Conservation (phyloP, 2,113 vertebrate genomes). For the Etia nguti region DNA sequence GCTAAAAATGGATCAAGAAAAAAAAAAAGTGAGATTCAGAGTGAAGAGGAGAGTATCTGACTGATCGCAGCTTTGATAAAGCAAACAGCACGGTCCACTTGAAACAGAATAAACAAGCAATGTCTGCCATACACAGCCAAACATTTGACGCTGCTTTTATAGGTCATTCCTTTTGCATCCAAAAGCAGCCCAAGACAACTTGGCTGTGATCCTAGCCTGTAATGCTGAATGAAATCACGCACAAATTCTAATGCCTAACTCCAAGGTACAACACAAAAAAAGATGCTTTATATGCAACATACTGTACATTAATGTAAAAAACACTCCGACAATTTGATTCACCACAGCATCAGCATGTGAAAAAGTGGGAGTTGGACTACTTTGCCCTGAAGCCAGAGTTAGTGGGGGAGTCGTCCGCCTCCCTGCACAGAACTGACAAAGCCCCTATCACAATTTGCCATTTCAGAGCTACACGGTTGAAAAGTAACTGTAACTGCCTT, state of each 20-base stretch:
- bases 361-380: not conserved
- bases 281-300: not conserved
- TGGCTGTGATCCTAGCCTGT: not conserved
- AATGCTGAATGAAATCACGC: constrained; percentile 6
- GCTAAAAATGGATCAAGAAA: constrained; percentile 26
- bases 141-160: constrained; percentile 31
- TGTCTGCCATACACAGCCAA: constrained; percentile 14
- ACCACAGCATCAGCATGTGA: not conserved
- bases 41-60: constrained; percentile 29
- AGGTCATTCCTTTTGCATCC: constrained; percentile 11
- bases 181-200: not conserved
- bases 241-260: not conserved
- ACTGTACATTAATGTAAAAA: not conserved
- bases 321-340: not conserved
- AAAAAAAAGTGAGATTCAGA: not conserved
- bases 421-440: not conserved
- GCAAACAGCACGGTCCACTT: constrained; percentile 6
- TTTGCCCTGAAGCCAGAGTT: not conserved
- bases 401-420: not conserved
- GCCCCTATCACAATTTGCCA: constrained; percentile 4
- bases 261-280: not conserved
- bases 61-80: constrained; percentile 41
- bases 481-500: constrained; percentile 23
- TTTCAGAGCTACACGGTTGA: constrained; percentile 4
- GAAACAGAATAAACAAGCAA: constrained; percentile 12